Evolutionary conservation across 2,113 vertebrate genomes (phyloP).

Genomic region (Semnopithecus entellus): DNA sequence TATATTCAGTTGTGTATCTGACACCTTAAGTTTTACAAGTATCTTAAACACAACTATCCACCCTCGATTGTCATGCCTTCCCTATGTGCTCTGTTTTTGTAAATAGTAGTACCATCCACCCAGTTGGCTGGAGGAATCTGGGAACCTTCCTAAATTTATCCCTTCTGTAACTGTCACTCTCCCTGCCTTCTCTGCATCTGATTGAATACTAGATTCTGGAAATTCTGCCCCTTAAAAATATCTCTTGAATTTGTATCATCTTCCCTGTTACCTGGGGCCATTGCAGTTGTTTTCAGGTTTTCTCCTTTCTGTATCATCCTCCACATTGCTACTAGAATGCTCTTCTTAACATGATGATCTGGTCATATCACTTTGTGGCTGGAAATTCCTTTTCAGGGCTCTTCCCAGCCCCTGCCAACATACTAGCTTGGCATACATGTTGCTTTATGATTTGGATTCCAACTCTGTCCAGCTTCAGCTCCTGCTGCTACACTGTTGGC

Average conservation of each 20-base stretch:
- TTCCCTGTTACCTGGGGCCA: not conserved
- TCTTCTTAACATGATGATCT: not conserved
- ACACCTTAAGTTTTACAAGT: not conserved
- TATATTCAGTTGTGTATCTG: not conserved
- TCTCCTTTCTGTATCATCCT: not conserved
- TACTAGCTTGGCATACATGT: not conserved
- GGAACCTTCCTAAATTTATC: not conserved
- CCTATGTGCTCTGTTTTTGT: not conserved
- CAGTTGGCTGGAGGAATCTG: not conserved
- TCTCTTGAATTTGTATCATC: not conserved
- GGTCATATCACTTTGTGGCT: not conserved
- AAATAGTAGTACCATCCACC: not conserved
- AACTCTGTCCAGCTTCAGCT: not conserved
- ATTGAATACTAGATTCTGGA: not conserved
- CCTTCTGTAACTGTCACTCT: not conserved
- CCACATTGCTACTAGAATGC: not conserved
- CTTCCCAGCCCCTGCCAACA: not conserved
- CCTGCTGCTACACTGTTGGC: not conserved
- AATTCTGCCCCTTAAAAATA: not conserved
- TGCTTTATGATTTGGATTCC: not conserved
- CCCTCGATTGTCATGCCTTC: not conserved
- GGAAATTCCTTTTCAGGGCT: not conserved
- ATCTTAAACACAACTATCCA: not conserved
- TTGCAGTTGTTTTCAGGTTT: not conserved
- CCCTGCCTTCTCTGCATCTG: not conserved